Conservation (phyloP, 2,113 vertebrate species). For the Megaceryle maxima region DNA sequence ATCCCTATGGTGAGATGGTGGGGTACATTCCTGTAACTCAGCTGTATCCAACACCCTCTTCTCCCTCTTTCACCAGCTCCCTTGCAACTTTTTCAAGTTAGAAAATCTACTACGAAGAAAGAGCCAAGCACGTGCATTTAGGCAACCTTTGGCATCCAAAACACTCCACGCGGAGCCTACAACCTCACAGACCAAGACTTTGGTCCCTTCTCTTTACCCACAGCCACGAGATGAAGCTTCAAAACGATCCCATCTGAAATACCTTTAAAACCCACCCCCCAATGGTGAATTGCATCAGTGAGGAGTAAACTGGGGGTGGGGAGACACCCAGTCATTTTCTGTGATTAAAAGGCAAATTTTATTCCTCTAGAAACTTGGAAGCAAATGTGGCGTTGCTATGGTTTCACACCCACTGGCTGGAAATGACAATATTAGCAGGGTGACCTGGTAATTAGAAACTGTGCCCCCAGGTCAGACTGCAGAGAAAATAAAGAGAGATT, state of each 20-base stretch:
- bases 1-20: rapidly evolving
- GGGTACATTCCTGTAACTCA: background rate
- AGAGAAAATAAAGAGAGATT: conserved; percentile 67
- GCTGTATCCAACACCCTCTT: background rate
- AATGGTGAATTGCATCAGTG: background rate
- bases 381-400: conserved; percentile 31
- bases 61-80: background rate
- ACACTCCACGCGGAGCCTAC: background rate
- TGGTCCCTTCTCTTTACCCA: background rate
- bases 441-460: conserved; percentile 66
- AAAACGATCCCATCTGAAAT: background rate
- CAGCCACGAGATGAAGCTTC: background rate
- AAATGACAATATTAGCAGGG: conserved; percentile 71
- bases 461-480: conserved; percentile 69
- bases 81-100: background rate
- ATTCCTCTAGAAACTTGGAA: conserved; percentile 48
- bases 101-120: background rate
- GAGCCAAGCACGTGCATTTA: rapidly evolving
- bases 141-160: background rate
- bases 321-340: conserved; percentile 32
- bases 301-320: background rate
- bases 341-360: conserved; percentile 59
- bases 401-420: conserved; percentile 62
- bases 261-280: background rate
- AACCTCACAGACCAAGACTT: rapidly evolving